phyloP scores from a whole-genome alignment of 1,140 invertebrate genomes.

The Drosophila prosaltans region DNA sequence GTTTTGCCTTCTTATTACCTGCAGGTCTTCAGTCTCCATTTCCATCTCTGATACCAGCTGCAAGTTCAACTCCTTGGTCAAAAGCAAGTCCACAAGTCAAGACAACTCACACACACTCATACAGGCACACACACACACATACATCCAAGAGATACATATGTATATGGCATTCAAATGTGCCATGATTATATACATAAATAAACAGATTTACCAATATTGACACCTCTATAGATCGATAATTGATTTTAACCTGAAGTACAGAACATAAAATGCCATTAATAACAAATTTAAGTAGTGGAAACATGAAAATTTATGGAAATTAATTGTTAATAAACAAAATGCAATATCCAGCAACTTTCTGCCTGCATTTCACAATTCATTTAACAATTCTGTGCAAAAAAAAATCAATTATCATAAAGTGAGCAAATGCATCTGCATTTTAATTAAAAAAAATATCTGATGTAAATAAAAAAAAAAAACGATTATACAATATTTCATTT shows the following conservation, averaged over 20 bases:
- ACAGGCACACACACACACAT: not conserved
- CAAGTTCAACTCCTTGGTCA: conserved; percentile 20
- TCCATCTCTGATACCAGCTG: conserved; percentile 17
- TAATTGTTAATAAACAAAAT: not conserved
- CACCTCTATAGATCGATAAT: conserved; percentile 43
- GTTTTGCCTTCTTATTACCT: conserved; percentile 13
- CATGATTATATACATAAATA: conserved; percentile 56
- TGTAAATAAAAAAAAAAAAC: no score
- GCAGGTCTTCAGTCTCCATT: conserved; percentile 9
- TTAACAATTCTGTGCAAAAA: not conserved
- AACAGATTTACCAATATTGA: conserved; percentile 53
- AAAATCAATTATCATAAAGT: conserved; percentile 8
- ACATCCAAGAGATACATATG: not conserved
- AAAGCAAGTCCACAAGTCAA: conserved; percentile 18
- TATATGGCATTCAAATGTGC: conserved; percentile 52
- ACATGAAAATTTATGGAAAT: conserved; percentile 10
- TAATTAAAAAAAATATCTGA: no score
- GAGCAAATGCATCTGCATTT: no score
- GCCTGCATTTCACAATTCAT: not conserved
- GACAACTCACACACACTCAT: conserved; percentile 10
- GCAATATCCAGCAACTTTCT: not conserved
- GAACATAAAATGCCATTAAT: conserved; percentile 21
- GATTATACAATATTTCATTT: no score
- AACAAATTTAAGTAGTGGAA: conserved; percentile 8
- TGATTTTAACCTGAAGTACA: conserved; percentile 48